Evolutionary conservation across 2,113 vertebrate species (phyloP).

Genomic region (Damaliscus lunatus): DNA sequence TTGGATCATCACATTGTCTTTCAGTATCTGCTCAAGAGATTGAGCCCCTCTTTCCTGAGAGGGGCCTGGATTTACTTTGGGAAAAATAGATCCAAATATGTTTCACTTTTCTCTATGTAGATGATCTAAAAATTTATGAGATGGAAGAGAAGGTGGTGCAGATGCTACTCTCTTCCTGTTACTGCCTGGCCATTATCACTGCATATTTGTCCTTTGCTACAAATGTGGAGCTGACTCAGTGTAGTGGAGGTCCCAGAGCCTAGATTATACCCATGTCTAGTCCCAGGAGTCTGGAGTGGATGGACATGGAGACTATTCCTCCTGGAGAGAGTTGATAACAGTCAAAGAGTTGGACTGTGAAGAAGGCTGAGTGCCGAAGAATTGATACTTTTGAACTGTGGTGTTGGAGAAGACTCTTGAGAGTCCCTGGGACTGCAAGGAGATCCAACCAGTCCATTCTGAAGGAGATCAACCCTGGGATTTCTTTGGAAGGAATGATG

Average conservation of each 20-base stretch:
- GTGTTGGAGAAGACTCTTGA: too few species aligned
- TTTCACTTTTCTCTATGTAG: background rate
- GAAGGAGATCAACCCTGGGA: too few species aligned
- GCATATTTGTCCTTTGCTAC: background rate
- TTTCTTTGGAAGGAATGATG: too few species aligned
- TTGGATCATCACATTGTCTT: background rate
- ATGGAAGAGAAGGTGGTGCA: background rate
- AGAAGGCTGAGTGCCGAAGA: too few species aligned
- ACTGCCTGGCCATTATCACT: background rate
- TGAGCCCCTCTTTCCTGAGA: background rate
- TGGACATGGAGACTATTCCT: background rate
- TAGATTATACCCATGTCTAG: background rate
- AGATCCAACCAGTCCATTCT: too few species aligned
- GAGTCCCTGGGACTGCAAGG: too few species aligned
- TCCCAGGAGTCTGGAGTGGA: background rate
- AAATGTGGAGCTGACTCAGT: background rate
- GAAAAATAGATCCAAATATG: background rate
- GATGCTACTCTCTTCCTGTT: background rate
- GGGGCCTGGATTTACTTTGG: background rate
- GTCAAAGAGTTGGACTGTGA: background rate
- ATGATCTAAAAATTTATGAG: background rate
- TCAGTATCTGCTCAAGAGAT: background rate
- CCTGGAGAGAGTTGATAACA: background rate
- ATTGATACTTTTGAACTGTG: too few species aligned
- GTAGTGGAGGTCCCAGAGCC: background rate